phyloP scores from a whole-genome alignment of 2,888 invertebrate genomes.

The Eupithecia centaureata region DNA sequence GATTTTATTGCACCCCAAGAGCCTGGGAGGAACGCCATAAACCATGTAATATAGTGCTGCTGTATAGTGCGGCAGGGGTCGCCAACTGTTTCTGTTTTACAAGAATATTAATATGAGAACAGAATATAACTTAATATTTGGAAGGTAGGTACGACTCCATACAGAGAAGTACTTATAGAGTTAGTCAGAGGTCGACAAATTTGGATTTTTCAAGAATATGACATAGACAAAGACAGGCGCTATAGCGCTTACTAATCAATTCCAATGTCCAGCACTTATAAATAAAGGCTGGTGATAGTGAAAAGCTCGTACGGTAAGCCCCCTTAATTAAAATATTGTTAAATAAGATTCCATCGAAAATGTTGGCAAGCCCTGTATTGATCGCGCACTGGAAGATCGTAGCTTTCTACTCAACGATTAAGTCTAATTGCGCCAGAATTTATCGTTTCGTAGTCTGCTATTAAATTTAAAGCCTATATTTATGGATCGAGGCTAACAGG shows the following conservation, averaged over 20 bases:
- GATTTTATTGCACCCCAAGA: constrained; percentile 78
- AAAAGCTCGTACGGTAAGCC: too few species aligned
- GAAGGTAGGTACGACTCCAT: too few species aligned
- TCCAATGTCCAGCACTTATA: too few species aligned
- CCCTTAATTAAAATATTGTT: background rate
- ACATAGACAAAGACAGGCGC: too few species aligned
- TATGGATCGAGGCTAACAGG: constrained; percentile 31
- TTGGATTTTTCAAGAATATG: too few species aligned
- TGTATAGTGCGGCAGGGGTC: constrained; percentile 59
- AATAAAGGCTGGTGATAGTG: too few species aligned
- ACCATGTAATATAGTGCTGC: constrained; percentile 60
- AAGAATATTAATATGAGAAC: background rate
- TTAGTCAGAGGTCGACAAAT: background rate
- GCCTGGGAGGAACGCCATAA: constrained; percentile 58
- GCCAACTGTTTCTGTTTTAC: constrained; percentile 44
- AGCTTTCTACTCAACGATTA: constrained; percentile 75
- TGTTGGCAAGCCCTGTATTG: constrained; percentile 61
- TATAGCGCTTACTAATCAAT: too few species aligned
- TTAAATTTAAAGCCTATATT: constrained; percentile 56
- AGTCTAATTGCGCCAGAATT: constrained; percentile 78
- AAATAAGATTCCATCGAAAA: background rate
- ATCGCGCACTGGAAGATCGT: constrained; percentile 71
- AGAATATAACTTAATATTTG: too few species aligned
- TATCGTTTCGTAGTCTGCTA: constrained; percentile 66
- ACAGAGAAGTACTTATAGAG: too few species aligned